Base-by-base conservation (phyloP, 2,888 invertebrate species). In the Alentia gelatinosa region DNA sequence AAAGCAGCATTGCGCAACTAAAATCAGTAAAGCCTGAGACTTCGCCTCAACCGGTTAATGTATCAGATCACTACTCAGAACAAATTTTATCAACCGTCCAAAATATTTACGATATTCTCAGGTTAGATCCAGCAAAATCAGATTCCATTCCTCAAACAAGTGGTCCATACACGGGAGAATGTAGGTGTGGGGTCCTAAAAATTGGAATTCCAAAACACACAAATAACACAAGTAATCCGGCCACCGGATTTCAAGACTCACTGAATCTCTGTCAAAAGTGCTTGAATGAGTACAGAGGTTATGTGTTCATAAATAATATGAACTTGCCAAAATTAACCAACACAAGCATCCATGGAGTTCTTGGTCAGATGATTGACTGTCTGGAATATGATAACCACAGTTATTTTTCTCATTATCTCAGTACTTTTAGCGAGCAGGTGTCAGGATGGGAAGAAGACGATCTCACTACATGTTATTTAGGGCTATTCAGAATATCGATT, bases 281-380 rank as follows among this genome's bases (percentile, higher is more conserved):
- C 30, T 26, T 75, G n/a, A 89, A 89, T 74, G 89, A 89, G 12
- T 63, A 89, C 42, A 37, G 89, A n/a, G 89, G 89, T 39, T 33
- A 75, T 50, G 89, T 63, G 5, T 89, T 89, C 40, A 23, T 89
- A 1, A 68, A 89, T 19, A 74, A 35, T n/a, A 35, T n/a, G 7
- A 40, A 37, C 37, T 30, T 89, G n/a, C 89, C 89, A n/a, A 15
- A 15, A 7, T 39, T 40, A 4, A 39, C n/a, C 23, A 89, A 56
- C 19, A 15, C 37, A 9, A 30, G 30, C 12, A 9, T 89, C 15
- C 26, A 30, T 5, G 35, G 37, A 9, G 26, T 74, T 4, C 23
- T 89, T 37, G 89, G 89, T 26, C 40, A 89, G 40, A 89, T 89
- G 1, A n/a, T 89, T n/a, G 63, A 89, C 39, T 37, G 68, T 26